phyloP scores from a whole-genome alignment of 1,140 invertebrate species.

The Pectinophora gossypiella region DNA sequence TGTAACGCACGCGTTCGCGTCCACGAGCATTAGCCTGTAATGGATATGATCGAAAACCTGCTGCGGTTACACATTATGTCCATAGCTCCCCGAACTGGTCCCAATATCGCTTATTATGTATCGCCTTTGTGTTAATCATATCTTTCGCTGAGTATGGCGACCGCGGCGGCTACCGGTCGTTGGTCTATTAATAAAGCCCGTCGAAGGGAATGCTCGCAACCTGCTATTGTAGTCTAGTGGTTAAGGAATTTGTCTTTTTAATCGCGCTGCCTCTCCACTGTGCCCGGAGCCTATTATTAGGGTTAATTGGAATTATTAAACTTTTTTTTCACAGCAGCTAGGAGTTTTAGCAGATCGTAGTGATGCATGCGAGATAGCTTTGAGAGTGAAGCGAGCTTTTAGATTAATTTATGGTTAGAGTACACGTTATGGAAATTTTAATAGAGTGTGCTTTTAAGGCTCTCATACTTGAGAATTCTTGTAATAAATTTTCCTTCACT shows the following conservation, averaged over 20 bases:
- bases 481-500: conserved; percentile 1
- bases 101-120: conserved; percentile 69
- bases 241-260: conserved; percentile 74
- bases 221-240: conserved; percentile 66
- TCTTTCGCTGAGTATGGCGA: conserved; percentile 61
- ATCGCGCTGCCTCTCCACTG: conserved; percentile 57
- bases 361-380: conserved; percentile 46
- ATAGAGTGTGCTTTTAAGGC: conserved; percentile 23
- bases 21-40: conserved; percentile 29
- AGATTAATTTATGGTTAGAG: conserved; percentile 58
- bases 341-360: conserved; percentile 49
- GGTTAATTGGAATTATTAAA: conserved; percentile 74
- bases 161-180: conserved; percentile 54
- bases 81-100: conserved; percentile 61
- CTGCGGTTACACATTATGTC: conserved; percentile 51
- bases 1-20: conserved; percentile 29
- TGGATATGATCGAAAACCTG: conserved; percentile 54
- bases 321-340: conserved; percentile 55
- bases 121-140: conserved; percentile 71
- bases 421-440: conserved; percentile 49
- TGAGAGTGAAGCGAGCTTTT: conserved; percentile 41
- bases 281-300: conserved; percentile 67
- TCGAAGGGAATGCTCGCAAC: conserved; percentile 53
- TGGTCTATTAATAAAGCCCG: conserved; percentile 67
- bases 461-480: background rate